phyloP scores from a whole-genome alignment of 2,113 vertebrate genomes.

The Ptychochromis oligacanthus region DNA sequence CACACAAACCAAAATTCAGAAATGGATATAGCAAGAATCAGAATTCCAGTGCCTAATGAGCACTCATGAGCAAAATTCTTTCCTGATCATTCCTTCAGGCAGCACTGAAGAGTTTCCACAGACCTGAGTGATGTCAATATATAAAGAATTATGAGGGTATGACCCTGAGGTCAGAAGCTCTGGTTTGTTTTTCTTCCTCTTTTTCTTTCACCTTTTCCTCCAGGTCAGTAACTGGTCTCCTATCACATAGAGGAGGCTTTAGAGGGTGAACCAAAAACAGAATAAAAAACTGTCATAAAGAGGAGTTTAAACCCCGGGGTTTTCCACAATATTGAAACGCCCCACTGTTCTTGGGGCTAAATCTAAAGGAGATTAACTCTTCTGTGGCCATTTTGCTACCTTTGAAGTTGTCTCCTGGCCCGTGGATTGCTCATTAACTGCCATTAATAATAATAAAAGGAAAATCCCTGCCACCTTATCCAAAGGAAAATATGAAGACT shows the following conservation, averaged over 20 bases:
- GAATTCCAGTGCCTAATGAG: conserved; percentile 60
- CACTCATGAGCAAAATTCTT: conserved; percentile 16
- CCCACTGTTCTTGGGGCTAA: conserved; percentile 69
- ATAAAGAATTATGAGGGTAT: conserved; percentile 50
- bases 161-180: conserved; percentile 47
- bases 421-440: conserved; percentile 57
- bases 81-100: conserved; percentile 34
- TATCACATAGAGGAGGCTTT: conserved; percentile 38
- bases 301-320: conserved; percentile 40
- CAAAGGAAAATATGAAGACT: conserved; percentile 21
- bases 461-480: conserved; percentile 47
- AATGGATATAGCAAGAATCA: conserved; percentile 31
- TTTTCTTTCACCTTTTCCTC: conserved; percentile 35
- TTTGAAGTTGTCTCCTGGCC: conserved; percentile 63
- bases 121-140: conserved; percentile 55
- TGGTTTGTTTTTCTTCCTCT: conserved; percentile 64
- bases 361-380: conserved; percentile 77
- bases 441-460: conserved; percentile 68
- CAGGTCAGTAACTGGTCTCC: conserved; percentile 47
- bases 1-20: conserved; percentile 35
- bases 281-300: conserved; percentile 52
- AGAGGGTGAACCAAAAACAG: conserved; percentile 33
- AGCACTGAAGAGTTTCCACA: conserved; percentile 39
- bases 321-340: conserved; percentile 69
- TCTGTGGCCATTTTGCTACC: conserved; percentile 40